phyloP scores from a whole-genome alignment of 2,113 vertebrate species.

The Aythya baeri region DNA sequence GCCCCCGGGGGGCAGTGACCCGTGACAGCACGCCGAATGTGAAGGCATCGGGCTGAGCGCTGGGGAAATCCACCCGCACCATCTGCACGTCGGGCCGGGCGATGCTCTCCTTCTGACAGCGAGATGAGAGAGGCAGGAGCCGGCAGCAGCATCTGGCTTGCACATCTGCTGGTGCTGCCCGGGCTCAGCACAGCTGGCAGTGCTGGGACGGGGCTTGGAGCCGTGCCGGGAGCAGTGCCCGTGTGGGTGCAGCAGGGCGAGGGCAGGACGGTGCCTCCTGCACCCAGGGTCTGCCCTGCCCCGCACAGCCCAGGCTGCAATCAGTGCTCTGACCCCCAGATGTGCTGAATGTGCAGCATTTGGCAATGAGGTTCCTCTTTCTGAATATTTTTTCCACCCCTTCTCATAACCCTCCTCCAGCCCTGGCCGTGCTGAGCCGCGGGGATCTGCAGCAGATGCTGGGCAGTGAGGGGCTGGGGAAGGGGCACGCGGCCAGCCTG shows the following conservation, averaged over 20 bases:
- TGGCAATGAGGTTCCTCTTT: background rate
- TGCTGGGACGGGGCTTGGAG: background rate
- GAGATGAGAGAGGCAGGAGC: background rate
- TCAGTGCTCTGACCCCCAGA: constrained; percentile 12
- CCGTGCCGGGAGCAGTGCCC: background rate
- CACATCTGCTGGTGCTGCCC: background rate
- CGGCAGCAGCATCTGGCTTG: background rate
- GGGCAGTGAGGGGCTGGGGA: background rate
- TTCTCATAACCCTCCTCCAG: background rate
- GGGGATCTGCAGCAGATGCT: background rate
- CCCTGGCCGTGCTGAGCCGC: background rate
- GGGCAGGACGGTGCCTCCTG: constrained; percentile 27
- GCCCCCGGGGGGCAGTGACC: background rate
- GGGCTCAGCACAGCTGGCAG: background rate
- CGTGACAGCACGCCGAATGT: background rate
- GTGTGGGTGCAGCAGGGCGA: background rate
- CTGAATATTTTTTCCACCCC: background rate
- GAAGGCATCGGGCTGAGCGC: background rate
- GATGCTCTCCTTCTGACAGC: background rate
- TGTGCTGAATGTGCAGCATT: constrained; percentile 45
- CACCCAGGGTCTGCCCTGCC: constrained; percentile 12
- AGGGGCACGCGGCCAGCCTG: rapidly evolving
- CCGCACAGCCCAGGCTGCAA: background rate
- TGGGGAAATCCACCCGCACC: background rate
- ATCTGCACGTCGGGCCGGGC: background rate